Conservation (phyloP, 2,113 vertebrate genomes). For the Rana temporaria region DNA sequence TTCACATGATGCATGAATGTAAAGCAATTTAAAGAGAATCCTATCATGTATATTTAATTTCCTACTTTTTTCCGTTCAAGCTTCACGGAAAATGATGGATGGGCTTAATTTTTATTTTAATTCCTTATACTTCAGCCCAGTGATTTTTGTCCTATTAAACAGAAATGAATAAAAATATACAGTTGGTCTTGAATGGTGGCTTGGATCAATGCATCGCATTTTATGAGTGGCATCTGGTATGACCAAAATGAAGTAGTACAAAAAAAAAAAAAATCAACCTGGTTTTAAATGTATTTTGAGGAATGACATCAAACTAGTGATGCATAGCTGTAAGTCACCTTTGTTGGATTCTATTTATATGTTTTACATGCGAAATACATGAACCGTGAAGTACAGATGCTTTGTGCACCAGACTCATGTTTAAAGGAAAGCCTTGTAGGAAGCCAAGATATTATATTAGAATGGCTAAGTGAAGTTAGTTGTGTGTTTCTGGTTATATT, state of each 20-base stretch:
- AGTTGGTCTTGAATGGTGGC: slow-evolving; percentile 56
- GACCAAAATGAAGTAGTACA: slow-evolving; percentile 30
- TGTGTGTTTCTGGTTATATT: not conserved
- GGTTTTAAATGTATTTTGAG: slow-evolving; percentile 6
- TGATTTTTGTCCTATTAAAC: slow-evolving; percentile 72
- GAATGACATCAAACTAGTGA: slow-evolving; percentile 33
- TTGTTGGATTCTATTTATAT: not conserved
- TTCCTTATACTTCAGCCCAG: slow-evolving; percentile 75
- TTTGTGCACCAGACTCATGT: not conserved
- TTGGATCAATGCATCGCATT: slow-evolving; percentile 42
- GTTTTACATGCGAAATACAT: not conserved
- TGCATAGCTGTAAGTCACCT: slow-evolving; percentile 9
- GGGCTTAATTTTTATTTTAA: slow-evolving; percentile 81
- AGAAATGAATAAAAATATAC: slow-evolving; percentile 69
- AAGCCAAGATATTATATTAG: not conserved
- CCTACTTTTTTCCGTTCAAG: slow-evolving; percentile 67
- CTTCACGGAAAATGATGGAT: slow-evolving; percentile 83
- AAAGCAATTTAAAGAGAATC: slow-evolving; percentile 17
- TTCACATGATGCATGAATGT: slow-evolving; percentile 7
- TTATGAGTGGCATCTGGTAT: slow-evolving; percentile 33
- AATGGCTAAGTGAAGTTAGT: not conserved
- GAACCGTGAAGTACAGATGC: not conserved
- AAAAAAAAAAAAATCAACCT: slow-evolving; percentile 35
- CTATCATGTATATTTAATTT: slow-evolving; percentile 11
- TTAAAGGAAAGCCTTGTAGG: not conserved